A percentile compares a stretch with the other conserved stretches of the same genome.
These are phyloP conservation scores for Andrena minutula DNA, from an alignment of 2,888 invertebrate genomes.

Conservation along the genomic window DNA sequence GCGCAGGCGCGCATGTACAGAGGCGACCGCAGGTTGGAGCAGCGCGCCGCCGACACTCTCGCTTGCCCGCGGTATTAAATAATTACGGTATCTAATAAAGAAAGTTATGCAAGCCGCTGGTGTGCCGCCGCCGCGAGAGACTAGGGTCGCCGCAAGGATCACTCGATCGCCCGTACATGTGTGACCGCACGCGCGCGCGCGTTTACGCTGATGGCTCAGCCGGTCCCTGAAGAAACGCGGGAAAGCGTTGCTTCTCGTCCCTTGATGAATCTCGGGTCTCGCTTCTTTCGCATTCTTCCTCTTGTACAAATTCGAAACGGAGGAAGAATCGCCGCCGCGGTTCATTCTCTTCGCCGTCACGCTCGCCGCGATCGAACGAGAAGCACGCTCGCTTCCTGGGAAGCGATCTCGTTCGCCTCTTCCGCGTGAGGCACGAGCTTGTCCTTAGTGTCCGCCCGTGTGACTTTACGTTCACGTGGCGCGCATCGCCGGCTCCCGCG, in stretches of 20 bases:
- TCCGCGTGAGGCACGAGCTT: neutral
- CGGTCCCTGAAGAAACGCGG: neutral
- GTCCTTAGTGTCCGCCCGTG: neutral
- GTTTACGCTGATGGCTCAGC: neutral
- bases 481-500: constrained; percentile 30
- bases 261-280: neutral
- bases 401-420: neutral
- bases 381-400: constrained; percentile 4
- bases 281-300: neutral
- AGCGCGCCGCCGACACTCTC: constrained; percentile 43
- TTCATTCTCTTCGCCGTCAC: constrained; percentile 1
- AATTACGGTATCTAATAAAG: constrained; percentile 73
- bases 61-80: constrained; percentile 64
- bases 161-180: constrained; percentile 17
- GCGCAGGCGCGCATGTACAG: neutral
- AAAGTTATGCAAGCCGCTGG: constrained; percentile 72
- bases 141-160: constrained; percentile 37
- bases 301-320: too few relatives aligned
- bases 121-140: constrained; percentile 30
- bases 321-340: neutral
- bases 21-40: neutral
- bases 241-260: neutral
- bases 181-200: neutral
- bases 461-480: constrained; percentile 1
- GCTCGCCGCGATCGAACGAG: constrained; percentile 1